These are phyloP conservation scores for Pipa parva DNA, from an alignment of 2,113 vertebrate genomes.

Conservation along the genomic window DNA sequence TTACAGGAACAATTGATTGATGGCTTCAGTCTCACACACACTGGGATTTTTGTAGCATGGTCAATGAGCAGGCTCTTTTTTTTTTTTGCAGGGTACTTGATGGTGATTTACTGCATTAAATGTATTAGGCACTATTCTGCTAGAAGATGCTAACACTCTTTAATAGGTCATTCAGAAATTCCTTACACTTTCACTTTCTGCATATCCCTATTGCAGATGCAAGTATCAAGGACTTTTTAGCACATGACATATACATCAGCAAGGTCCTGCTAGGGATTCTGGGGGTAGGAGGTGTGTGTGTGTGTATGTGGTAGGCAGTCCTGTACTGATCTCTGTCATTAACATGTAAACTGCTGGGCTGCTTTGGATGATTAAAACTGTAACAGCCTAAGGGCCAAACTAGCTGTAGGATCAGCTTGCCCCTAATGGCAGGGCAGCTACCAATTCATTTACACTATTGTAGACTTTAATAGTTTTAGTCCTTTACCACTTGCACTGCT, in stretches of 20 bases:
- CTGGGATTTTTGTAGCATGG: slow-evolving; percentile 14
- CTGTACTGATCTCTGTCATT: background rate
- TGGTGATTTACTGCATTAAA: slow-evolving; percentile 33
- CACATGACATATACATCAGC: too few relatives aligned
- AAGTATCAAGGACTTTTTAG: too few relatives aligned
- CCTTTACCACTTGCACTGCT: background rate
- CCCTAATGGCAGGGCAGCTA: background rate
- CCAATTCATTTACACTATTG: background rate
- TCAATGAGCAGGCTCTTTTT: slow-evolving; percentile 15
- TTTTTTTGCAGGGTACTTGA: slow-evolving; percentile 24
- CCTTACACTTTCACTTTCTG: too few relatives aligned
- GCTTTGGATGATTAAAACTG: background rate
- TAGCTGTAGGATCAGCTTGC: too few relatives aligned
- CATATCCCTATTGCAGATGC: too few relatives aligned
- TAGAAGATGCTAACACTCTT: too few relatives aligned
- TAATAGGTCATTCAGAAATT: too few relatives aligned
- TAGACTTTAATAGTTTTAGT: background rate
- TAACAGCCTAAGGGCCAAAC: background rate
- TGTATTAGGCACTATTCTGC: background rate
- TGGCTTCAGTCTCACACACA: slow-evolving; percentile 19
- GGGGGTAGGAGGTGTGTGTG: too few relatives aligned
- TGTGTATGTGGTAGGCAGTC: too few relatives aligned
- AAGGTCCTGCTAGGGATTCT: too few relatives aligned
- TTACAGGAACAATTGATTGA: slow-evolving; percentile 31
- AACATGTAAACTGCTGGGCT: background rate